phyloP scores from a whole-genome alignment of 2,113 vertebrate species.

The Rhinogobius similis region DNA sequence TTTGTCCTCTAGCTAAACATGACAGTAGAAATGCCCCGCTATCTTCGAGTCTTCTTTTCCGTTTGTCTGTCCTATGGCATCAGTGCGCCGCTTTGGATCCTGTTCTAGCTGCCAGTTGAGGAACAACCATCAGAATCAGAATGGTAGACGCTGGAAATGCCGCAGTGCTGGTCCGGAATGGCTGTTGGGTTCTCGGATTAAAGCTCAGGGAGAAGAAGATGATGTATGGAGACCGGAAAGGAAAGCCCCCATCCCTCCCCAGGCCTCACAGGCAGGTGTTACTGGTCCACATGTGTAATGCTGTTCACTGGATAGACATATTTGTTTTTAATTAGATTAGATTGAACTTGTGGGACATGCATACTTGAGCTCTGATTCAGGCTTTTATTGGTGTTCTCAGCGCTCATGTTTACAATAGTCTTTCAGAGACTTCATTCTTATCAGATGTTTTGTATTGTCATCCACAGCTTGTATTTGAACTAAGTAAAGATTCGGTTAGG shows the following conservation, averaged over 20 bases:
- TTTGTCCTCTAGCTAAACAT: slow-evolving; percentile 53
- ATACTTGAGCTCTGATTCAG: slow-evolving; percentile 12
- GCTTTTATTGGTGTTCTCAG: slow-evolving; percentile 3
- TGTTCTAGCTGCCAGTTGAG: slow-evolving; percentile 70
- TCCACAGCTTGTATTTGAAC: slow-evolving; percentile 4
- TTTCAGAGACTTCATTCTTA: slow-evolving; percentile 16
- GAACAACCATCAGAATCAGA: slow-evolving; percentile 41
- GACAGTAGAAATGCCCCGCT: slow-evolving; percentile 29
- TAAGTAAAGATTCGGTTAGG: neutral
- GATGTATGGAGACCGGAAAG: slow-evolving; percentile 43
- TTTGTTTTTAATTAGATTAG: slow-evolving; percentile 9
- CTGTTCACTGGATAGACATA: neutral
- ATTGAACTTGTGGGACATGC: neutral
- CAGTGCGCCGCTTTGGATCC: slow-evolving; percentile 66
- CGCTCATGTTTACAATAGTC: slow-evolving; percentile 6
- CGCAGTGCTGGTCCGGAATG: slow-evolving; percentile 58
- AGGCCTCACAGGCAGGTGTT: slow-evolving; percentile 62
- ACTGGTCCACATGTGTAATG: slow-evolving; percentile 20
- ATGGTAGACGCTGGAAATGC: slow-evolving; percentile 54
- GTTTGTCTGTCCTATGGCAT: slow-evolving; percentile 56
- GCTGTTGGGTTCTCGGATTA: slow-evolving; percentile 71
- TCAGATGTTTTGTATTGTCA: slow-evolving; percentile 25
- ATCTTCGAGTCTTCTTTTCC: slow-evolving; percentile 21
- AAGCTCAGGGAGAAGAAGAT: slow-evolving; percentile 69
- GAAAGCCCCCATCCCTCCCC: neutral